Evolutionary conservation across 53 echinoderm and acorn worm genomes (phyloP), one percentile per base, ranked within the genome.

Genomic region (Actinopyga echinites): DNA sequence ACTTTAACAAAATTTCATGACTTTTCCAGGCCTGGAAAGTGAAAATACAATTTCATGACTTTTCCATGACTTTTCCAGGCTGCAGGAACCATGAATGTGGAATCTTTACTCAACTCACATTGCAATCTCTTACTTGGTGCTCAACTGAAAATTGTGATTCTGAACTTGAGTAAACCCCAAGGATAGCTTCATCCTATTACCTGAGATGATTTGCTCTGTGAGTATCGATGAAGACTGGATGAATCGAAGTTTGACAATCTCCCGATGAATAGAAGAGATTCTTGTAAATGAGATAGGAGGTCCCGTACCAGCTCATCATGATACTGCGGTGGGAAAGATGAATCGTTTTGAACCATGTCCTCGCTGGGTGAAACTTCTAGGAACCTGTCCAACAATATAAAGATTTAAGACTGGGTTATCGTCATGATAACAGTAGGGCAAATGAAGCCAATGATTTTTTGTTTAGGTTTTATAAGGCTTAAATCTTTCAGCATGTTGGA

Each of bases 291-390:
- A 52, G 69, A 23, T 49, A 89, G 9, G 20, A 89, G 74, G 6
- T 69, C 45, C 4, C 80, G 22, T 20, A 80, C 59, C 17, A 85
- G 73, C 57, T 69, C 64, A 17, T 71, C 64, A 15, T 79, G 54
- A 43, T 45, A 57, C 59, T 85, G 89, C 29, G 58, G 69, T 69
- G 53, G 78, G 69, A 84, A 66, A 9, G 84, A 84, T 4, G 82
- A 58, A 7, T 64, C 33, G 22, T 79, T 68, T 73, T 59, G 69
- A 11, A 53, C 31, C 32, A 80, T 59, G 38, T 34, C 26, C 32
- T 30, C 37, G 7, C 25, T 38, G 0, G 40, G 35, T 7, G 62
- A 25, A 35, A 60, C 20, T 33, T 71, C 38, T 40, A 71, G 71
- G 35, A 35, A 32, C 63, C 81, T 81, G 15, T 1, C 19, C 37